Percentiles rank a stretch among this genome's conserved stretches.
Evolutionary conservation across 2,113 vertebrate genomes (phyloP).

Genomic region (Aegotheles bennettii): DNA sequence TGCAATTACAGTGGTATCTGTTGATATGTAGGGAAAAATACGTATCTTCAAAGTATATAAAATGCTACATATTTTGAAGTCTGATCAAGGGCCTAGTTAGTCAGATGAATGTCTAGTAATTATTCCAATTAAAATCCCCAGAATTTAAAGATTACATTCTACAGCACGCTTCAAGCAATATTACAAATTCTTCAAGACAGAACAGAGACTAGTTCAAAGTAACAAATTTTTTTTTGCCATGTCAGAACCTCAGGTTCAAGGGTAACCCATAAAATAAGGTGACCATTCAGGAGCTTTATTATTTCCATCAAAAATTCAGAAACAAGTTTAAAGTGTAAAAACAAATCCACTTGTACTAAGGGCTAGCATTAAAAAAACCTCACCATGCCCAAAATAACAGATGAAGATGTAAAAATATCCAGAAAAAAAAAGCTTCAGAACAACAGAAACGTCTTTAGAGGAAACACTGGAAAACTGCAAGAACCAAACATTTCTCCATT

Average conservation of each 20-base stretch:
- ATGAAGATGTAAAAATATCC: not conserved
- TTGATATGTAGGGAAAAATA: not conserved
- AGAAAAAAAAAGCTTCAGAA: not conserved
- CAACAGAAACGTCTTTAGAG: not conserved
- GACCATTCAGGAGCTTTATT: not conserved
- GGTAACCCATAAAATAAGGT: not conserved
- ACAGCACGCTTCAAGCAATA: not conserved
- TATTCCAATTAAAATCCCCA: not conserved
- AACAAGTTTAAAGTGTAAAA: not conserved
- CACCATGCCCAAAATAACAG: not conserved
- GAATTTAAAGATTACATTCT: not conserved
- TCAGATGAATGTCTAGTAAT: not conserved
- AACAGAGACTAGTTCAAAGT: not conserved
- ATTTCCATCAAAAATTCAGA: not conserved
- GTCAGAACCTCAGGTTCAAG: not conserved
- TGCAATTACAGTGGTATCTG: not conserved
- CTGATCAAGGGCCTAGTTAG: conserved; percentile 24
- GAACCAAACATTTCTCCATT: not conserved
- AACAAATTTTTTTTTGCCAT: fast-evolving
- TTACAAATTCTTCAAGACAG: not conserved
- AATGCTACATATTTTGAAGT: not conserved
- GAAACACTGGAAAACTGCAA: not conserved
- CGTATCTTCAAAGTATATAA: not conserved
- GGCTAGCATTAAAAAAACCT: not conserved
- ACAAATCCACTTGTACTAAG: not conserved